Evolutionary conservation across 2,797 vertebrate genomes (phyloP).

Genomic region (Rhinella marina): DNA sequence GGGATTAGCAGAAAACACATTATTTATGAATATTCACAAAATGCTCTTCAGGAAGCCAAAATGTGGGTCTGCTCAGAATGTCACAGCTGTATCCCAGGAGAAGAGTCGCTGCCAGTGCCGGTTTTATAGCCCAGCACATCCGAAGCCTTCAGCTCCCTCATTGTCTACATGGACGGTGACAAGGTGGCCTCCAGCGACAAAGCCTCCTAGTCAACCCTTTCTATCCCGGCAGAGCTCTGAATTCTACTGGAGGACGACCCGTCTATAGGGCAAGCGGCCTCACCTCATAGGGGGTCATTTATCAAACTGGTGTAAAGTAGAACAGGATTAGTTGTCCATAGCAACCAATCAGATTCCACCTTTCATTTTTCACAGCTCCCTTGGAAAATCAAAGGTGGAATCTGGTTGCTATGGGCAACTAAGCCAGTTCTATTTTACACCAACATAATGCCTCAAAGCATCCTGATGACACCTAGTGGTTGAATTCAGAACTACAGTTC

Average conservation of each 20-base stretch:
- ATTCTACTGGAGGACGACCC: background rate
- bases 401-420: too few relatives aligned
- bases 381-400: too few relatives aligned
- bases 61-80: background rate
- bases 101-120: conserved; percentile 13
- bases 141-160: background rate
- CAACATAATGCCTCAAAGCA: background rate
- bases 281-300: background rate
- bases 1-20: conserved; percentile 28
- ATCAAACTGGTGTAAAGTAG: too few relatives aligned
- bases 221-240: background rate
- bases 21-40: conserved; percentile 41
- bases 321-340: too few relatives aligned
- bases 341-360: too few relatives aligned
- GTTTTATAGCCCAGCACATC: conserved; percentile 2
- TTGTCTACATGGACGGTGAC: background rate
- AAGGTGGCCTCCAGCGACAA: background rate
- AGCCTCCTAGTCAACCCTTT: background rate
- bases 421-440: too few relatives aligned
- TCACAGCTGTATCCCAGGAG: conserved; percentile 41
- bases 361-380: too few relatives aligned
- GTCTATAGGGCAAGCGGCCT: background rate
- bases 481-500: background rate
- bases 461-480: background rate
- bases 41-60: conserved; percentile 20